Percentiles rank a stretch among this genome's conserved stretches.
phyloP scores from a whole-genome alignment of 2,113 vertebrate species.

The Xenopus laevis region DNA sequence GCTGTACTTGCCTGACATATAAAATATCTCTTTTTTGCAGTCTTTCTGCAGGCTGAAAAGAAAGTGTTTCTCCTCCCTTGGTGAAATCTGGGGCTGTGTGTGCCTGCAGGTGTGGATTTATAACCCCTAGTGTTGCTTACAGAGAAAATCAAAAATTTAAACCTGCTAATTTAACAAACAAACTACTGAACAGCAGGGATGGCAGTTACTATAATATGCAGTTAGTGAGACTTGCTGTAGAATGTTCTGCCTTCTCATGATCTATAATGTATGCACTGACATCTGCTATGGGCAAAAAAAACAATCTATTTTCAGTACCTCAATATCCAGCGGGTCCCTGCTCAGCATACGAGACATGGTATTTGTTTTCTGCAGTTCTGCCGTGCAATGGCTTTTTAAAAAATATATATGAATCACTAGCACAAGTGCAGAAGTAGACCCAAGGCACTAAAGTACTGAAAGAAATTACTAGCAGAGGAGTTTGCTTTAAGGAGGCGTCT shows the following conservation, averaged over 20 bases:
- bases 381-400: background rate
- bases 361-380: constrained; percentile 3
- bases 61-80: background rate
- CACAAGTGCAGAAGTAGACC: background rate
- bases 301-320: constrained; percentile 60
- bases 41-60: too few species aligned
- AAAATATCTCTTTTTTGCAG: too few species aligned
- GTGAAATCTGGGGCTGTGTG: background rate
- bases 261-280: constrained; percentile 38
- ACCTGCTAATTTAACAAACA: constrained; percentile 37
- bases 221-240: constrained; percentile 28
- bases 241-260: constrained; percentile 22
- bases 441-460: background rate
- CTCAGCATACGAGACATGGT: constrained; percentile 71
- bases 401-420: background rate
- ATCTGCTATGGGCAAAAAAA: constrained; percentile 37
- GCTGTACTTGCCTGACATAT: too few species aligned
- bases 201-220: constrained; percentile 37
- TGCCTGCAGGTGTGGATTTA: constrained; percentile 11
- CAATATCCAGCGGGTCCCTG: constrained; percentile 76
- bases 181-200: constrained; percentile 41
- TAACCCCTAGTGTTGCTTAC: constrained; percentile 24
- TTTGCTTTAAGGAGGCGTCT: background rate
- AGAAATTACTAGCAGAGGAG: background rate
- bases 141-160: constrained; percentile 29